These are phyloP conservation scores for Polietes domitor DNA, from an alignment of 2,888 invertebrate species.

Conservation along the genomic window DNA sequence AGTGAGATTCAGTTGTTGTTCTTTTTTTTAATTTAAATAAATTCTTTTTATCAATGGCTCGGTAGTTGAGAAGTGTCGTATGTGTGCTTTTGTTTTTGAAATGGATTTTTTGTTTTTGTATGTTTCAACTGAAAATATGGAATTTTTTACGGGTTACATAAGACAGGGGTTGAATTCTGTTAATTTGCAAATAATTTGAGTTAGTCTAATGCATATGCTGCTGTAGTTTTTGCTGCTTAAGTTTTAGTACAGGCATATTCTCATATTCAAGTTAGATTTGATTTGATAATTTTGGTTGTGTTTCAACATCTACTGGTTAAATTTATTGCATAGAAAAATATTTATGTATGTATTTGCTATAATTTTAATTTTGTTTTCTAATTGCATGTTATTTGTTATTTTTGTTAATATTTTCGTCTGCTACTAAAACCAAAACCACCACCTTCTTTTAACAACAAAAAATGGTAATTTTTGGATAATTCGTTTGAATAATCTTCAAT, in stretches of 20 bases:
- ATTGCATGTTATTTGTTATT: constrained; percentile 22
- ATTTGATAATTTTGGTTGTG: constrained; percentile 30
- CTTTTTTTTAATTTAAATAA: constrained; percentile 38
- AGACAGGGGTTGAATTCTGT: neutral
- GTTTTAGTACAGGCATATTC: neutral
- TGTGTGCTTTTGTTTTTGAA: constrained; percentile 23
- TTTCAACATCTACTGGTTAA: constrained; percentile 41
- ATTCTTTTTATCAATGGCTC: constrained; percentile 59
- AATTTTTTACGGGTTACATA: constrained; percentile 6
- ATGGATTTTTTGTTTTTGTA: constrained; percentile 16
- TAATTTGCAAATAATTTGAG: neutral
- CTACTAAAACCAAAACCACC: neutral
- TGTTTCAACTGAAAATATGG: constrained; percentile 20
- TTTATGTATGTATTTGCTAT: no score
- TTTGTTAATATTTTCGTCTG: constrained; percentile 2
- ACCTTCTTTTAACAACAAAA: neutral
- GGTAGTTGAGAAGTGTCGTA: constrained; percentile 54
- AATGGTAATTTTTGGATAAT: no score
- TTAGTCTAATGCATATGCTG: neutral
- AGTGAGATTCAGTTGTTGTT: constrained; percentile 22
- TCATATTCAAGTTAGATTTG: neutral
- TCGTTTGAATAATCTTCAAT: no score
- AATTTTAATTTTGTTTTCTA: constrained; percentile 22
- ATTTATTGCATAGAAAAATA: constrained; percentile 52
- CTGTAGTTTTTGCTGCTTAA: neutral